Evolutionary conservation across 2,797 vertebrate genomes (phyloP).

Genomic region (Danio tinwini): DNA sequence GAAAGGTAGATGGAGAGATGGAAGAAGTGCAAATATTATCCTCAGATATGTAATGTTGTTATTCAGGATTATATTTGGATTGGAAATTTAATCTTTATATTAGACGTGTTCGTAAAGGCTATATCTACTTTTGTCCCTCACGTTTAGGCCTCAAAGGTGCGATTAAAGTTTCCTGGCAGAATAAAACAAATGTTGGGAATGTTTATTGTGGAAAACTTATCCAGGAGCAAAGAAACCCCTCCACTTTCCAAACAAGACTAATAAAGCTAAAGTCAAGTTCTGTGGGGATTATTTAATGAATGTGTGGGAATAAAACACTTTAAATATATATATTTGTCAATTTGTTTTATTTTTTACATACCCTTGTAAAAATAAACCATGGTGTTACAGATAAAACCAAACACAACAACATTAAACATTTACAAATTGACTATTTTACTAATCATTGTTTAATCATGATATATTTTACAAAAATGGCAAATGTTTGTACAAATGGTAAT

Average conservation of each 20-base stretch:
- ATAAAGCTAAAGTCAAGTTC: background rate
- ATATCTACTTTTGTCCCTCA: slow-evolving; percentile 22
- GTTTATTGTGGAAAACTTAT: slow-evolving; percentile 36
- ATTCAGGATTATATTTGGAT: slow-evolving; percentile 18
- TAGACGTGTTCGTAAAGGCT: background rate
- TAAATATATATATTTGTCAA: background rate
- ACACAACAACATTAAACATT: too few relatives aligned
- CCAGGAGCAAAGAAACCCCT: slow-evolving; percentile 30
- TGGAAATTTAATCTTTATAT: slow-evolving; percentile 1
- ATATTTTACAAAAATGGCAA: too few relatives aligned
- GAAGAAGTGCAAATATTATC: slow-evolving; percentile 1
- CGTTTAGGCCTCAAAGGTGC: slow-evolving; percentile 44
- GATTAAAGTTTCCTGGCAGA: slow-evolving; percentile 46
- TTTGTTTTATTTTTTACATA: background rate
- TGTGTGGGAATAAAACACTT: slow-evolving; percentile 14
- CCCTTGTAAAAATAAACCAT: too few relatives aligned
- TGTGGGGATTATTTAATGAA: background rate
- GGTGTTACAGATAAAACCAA: too few relatives aligned
- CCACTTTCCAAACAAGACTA: slow-evolving; percentile 3
- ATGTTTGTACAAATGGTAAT: too few relatives aligned
- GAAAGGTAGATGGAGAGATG: slow-evolving; percentile 45
- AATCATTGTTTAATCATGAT: too few relatives aligned
- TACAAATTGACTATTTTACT: too few relatives aligned
- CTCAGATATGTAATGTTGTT: background rate
- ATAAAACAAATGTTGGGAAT: background rate